phyloP scores from a whole-genome alignment of 2,797 vertebrate species.

The Hydrolagus colliei region DNA sequence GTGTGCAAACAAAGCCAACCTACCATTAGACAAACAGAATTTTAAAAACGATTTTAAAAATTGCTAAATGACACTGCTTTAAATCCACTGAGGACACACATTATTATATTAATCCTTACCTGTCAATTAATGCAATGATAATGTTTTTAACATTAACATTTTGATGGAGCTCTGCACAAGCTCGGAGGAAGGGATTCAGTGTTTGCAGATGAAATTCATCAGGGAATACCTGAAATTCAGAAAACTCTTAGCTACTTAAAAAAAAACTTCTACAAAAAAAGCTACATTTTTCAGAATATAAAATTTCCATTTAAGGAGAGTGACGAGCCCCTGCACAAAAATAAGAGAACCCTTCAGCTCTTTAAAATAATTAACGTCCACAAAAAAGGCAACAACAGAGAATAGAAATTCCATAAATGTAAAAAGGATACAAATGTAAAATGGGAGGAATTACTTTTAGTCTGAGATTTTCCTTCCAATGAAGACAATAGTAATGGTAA shows the following conservation, averaged over 20 bases:
- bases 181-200: conserved; percentile 89
- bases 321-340: too few relatives aligned
- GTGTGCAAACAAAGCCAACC: conserved; percentile 92
- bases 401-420: not conserved
- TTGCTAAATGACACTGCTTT: not conserved
- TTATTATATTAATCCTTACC: conserved; percentile 54
- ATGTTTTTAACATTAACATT: conserved; percentile 98
- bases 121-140: conserved; percentile 97
- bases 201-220: conserved; percentile 98
- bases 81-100: not conserved
- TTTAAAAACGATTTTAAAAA: conserved; percentile 16
- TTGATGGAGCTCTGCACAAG: conserved; percentile 94
- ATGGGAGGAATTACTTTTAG: not conserved
- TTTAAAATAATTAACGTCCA: too few relatives aligned
- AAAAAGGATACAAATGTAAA: not conserved
- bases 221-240: conserved; percentile 78
- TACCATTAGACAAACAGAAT: conserved; percentile 42
- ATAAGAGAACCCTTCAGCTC: not conserved
- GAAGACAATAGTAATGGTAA: not conserved
- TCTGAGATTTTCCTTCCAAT: not conserved
- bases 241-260: not conserved
- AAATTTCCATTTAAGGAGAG: not conserved
- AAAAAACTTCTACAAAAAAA: not conserved
- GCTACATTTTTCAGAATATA: not conserved
- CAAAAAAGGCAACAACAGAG: too few relatives aligned